Evolutionary conservation across 2,888 invertebrate species (phyloP).

Genomic region (Alitta virens): DNA sequence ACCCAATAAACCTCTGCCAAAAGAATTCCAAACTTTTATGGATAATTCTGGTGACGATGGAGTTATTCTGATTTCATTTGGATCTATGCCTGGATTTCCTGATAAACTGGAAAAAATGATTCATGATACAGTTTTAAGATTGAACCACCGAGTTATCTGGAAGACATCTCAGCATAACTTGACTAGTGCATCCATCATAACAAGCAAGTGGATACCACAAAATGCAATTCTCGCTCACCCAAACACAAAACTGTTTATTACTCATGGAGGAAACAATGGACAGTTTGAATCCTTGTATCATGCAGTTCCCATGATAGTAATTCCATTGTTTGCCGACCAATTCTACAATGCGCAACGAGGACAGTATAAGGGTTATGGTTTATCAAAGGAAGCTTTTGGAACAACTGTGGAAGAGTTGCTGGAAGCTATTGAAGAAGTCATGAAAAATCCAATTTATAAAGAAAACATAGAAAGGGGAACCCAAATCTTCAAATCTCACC

Average conservation of each 20-base stretch:
- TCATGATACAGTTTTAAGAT: background rate
- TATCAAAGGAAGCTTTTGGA: constrained; percentile 21
- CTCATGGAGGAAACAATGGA: constrained; percentile 36
- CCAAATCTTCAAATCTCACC: constrained; percentile 22
- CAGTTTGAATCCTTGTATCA: constrained; percentile 34
- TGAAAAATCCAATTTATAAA: constrained; percentile 23
- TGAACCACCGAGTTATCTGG: background rate
- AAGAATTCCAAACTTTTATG: constrained; percentile 24
- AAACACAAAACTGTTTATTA: constrained; percentile 32
- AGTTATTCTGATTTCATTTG: constrained; percentile 33
- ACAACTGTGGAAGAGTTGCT: constrained; percentile 24
- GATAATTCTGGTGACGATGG: constrained; percentile 24
- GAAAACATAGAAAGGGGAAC: constrained; percentile 25
- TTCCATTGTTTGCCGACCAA: constrained; percentile 33
- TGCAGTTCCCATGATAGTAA: constrained; percentile 33
- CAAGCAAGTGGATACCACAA: constrained; percentile 34
- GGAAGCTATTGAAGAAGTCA: constrained; percentile 23
- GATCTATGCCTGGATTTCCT: constrained; percentile 22
- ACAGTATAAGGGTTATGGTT: constrained; percentile 28
- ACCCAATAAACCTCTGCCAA: constrained; percentile 22
- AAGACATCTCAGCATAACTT: background rate
- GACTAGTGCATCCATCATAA: constrained; percentile 17
- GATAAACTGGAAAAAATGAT: background rate
- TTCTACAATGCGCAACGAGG: constrained; percentile 25
- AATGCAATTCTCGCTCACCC: constrained; percentile 34